Base-by-base conservation (phyloP, 1,140 invertebrate species). In the Achatina immaculata region DNA sequence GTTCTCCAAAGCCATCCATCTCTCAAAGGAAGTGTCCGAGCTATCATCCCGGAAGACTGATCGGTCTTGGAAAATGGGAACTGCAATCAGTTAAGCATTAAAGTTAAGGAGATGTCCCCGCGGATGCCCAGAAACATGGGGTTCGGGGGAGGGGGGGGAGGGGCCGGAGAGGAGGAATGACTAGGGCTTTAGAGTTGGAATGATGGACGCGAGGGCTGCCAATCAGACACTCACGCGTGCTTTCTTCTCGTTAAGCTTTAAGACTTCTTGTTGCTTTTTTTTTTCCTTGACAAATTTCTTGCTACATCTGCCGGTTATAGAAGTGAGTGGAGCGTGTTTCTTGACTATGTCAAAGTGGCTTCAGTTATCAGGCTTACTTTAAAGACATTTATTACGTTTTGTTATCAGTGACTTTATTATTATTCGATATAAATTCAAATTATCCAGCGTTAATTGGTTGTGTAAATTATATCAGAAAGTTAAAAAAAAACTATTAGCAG, bases 41-140 rank as follows among this genome's bases (percentile, higher is more conserved):
- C 24, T 16, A 16, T 11, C 40, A 34, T 21, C 40, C 7, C 7
- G 40, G 28, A 69, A 38, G 66, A 69, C 66, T 42, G 34, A 38
- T 38, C 4, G 66, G 34, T 69, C 40, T 31, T 72, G 42, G n/a
- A 72, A 45, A 72, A 72, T 72, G 38, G 69, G 69, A 42, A 72
- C 43, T 72, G 69, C 28, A 72, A 72, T 72, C 69, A 72, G 69
- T 72, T 28, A 43, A 72, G 69, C 69, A 72, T 72, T 72, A 72
- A 72, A 72, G 69, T 45, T 72, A 45, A n/a, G 42, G 40, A 28
- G 69, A 72, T 42, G 69, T 43, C 40, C n/a, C 43, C 69, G 69
- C 69, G 38, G 40, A 72, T 72, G 69, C 42, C 66, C 24, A 7
- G 69, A 45, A n/a, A 45, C 38, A 72, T 9, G 19, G 62, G 11